These are phyloP conservation scores for Cheirogaleus major DNA, from an alignment of 2,797 vertebrate species.

Conservation along the genomic window DNA sequence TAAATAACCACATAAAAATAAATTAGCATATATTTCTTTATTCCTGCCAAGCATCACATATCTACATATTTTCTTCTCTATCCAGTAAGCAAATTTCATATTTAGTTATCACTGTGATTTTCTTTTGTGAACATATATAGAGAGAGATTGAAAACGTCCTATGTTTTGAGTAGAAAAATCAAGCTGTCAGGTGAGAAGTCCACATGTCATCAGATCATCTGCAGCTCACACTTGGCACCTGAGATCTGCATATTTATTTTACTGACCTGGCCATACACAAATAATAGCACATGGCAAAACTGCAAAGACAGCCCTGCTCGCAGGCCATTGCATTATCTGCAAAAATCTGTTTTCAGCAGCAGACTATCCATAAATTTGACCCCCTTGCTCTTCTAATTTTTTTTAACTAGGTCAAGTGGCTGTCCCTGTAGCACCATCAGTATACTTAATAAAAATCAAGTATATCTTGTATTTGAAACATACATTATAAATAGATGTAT, in stretches of 20 bases:
- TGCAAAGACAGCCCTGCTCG: not conserved
- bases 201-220: conserved; percentile 10
- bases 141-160: not conserved
- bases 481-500: conserved; percentile 90
- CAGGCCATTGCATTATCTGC: not conserved
- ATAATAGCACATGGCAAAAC: conserved; percentile 25
- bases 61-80: not conserved
- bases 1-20: conserved; percentile 1
- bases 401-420: conserved; percentile 80
- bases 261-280: conserved; percentile 15
- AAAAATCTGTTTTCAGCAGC: conserved; percentile 70
- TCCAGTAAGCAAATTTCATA: not conserved
- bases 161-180: conserved; percentile 53
- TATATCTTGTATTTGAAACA: conserved; percentile 88
- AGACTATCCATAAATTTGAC: conserved; percentile 73
- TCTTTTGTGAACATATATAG: not conserved
- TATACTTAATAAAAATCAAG: conserved; percentile 85
- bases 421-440: conserved; percentile 80
- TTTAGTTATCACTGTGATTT: not conserved
- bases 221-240: not conserved
- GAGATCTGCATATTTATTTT: not conserved
- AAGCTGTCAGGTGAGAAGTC: not conserved
- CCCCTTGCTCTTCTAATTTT: conserved; percentile 54
- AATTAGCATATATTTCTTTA: not conserved
- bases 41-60: not conserved